phyloP scores from a whole-genome alignment of 2,888 invertebrate genomes.

The Rotaria sp. region DNA sequence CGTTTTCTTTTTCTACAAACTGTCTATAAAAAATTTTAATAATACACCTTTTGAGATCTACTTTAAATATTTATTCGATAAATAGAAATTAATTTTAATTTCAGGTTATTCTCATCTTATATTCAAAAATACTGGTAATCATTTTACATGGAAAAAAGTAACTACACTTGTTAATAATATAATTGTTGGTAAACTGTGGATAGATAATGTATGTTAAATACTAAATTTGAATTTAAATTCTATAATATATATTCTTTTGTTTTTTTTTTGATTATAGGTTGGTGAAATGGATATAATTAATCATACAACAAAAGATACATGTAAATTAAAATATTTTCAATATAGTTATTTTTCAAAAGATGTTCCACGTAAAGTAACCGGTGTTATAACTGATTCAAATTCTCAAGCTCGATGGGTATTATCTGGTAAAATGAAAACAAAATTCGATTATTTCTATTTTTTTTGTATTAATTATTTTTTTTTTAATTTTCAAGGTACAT shows the following conservation, averaged over 20 bases:
- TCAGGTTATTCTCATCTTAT: slow-evolving; percentile 59
- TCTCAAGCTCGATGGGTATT: slow-evolving; percentile 64
- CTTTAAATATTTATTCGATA: too few relatives aligned
- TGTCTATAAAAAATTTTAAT: too few relatives aligned
- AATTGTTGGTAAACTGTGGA: slow-evolving; percentile 97
- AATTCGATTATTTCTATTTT: background rate
- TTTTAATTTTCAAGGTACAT: slow-evolving; percentile 63
- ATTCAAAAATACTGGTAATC: slow-evolving; percentile 62
- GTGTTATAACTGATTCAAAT: slow-evolving; percentile 61
- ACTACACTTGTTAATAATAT: slow-evolving; percentile 99
- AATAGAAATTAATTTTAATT: background rate
- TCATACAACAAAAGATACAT: slow-evolving; percentile 78
- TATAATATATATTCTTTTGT: too few relatives aligned
- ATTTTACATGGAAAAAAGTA: slow-evolving; percentile 93
- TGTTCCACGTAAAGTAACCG: slow-evolving; percentile 78
- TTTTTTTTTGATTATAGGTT: slow-evolving; percentile 57
- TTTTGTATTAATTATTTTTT: background rate
- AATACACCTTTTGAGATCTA: too few relatives aligned
- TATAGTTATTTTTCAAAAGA: slow-evolving; percentile 97
- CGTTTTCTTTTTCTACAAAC: too few relatives aligned
- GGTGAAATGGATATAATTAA: slow-evolving; percentile 97
- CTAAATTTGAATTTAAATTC: slow-evolving; percentile 54
- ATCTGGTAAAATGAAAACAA: slow-evolving; percentile 48
- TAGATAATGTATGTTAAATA: slow-evolving; percentile 96
- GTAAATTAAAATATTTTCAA: slow-evolving; percentile 90